phyloP scores from a whole-genome alignment of 2,797 vertebrate genomes.

The Discoglossus pictus region DNA sequence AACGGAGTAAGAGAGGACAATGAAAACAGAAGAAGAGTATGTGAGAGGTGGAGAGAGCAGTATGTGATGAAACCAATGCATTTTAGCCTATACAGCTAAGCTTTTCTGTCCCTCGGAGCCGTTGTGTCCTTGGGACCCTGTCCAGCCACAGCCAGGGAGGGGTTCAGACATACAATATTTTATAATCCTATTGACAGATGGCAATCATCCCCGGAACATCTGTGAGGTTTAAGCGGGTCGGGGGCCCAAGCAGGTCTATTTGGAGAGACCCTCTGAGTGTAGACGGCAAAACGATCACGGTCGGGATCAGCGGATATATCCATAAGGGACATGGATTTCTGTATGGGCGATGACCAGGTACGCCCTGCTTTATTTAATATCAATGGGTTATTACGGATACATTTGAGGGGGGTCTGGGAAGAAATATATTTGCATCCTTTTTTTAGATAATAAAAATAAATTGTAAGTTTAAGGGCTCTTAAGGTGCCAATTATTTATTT shows the following conservation, averaged over 20 bases:
- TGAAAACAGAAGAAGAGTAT: no score
- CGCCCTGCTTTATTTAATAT: no score
- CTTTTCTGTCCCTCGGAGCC: background rate
- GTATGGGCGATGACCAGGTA: conserved; percentile 31
- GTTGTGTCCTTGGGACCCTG: conserved; percentile 5
- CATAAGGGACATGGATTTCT: conserved; percentile 33
- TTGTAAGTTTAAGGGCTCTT: no score
- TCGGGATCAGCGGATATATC: background rate
- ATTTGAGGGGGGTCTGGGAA: no score
- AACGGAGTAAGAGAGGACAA: no score
- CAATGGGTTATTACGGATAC: no score
- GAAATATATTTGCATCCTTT: no score
- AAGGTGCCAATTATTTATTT: no score
- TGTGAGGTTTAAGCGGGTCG: conserved; percentile 41
- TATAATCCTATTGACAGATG: conserved; percentile 37
- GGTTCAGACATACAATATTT: conserved; percentile 12
- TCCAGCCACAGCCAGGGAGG: conserved; percentile 22
- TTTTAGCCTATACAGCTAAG: no score
- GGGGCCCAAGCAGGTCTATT: background rate
- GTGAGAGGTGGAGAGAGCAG: no score
- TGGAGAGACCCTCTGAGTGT: conserved; percentile 12
- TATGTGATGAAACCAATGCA: no score
- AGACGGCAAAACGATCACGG: conserved; percentile 57
- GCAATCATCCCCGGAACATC: conserved; percentile 38
- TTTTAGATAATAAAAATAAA: no score